These are phyloP conservation scores for Trichonephila clavata DNA, from an alignment of 1,140 invertebrate genomes.

Conservation along the genomic window DNA sequence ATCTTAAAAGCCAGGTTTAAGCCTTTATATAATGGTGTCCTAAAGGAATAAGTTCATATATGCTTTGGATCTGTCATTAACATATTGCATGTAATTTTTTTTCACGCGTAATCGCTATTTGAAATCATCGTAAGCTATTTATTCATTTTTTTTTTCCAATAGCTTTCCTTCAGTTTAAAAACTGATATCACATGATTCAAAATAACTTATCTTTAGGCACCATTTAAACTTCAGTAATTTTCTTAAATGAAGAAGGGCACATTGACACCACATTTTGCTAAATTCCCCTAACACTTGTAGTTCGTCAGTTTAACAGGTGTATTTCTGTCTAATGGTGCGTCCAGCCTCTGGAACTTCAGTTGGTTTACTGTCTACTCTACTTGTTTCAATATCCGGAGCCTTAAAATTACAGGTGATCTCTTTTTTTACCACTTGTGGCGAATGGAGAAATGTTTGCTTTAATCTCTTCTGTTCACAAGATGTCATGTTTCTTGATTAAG, in stretches of 20 bases:
- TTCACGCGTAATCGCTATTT: not conserved
- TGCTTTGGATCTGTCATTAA: not conserved
- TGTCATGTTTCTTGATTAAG: constrained; percentile 6
- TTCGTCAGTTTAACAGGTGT: constrained; percentile 74
- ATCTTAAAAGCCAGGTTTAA: constrained; percentile 23
- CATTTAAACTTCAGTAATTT: constrained; percentile 40
- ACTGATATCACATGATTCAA: not conserved
- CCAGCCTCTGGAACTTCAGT: constrained; percentile 64
- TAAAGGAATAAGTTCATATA: constrained; percentile 45
- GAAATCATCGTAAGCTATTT: not conserved
- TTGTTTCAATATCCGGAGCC: constrained; percentile 71
- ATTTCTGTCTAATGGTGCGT: constrained; percentile 64
- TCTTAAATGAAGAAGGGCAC: constrained; percentile 57
- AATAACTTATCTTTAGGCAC: constrained; percentile 57
- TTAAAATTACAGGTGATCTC: constrained; percentile 70
- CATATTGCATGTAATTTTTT: constrained; percentile 11
- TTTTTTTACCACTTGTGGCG: constrained; percentile 69
- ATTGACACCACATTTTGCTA: constrained; percentile 41
- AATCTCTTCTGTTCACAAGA: constrained; percentile 31
- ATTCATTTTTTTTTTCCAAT: not conserved
- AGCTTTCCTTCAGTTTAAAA: not conserved
- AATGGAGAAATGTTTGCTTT: constrained; percentile 56
- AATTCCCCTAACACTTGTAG: constrained; percentile 73
- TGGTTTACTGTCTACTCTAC: constrained; percentile 70
- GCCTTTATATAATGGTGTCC: constrained; percentile 56